Evolutionary conservation across 2,797 vertebrate genomes (phyloP), one percentile per base, ranked within the genome.

Genomic region (Carapus acus): DNA sequence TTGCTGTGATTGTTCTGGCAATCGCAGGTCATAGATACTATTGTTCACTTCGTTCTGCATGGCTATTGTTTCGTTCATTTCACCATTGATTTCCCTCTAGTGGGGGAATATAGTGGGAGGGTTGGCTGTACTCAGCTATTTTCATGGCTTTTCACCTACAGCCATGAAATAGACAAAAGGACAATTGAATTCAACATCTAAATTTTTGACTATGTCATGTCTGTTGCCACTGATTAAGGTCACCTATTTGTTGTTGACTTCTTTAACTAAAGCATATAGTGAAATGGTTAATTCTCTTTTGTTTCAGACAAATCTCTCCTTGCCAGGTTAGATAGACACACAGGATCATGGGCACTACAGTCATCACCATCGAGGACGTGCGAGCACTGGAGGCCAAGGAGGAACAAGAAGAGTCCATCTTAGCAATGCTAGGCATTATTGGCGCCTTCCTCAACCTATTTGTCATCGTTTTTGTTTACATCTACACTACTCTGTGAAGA

Each of bases 381-480:
- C 88, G 68, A 69, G 88, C 74, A 48, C 85, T 88, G 78, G 91
- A 93, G 75, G 87, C 88, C 65, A 94, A 93, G 80, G 92, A 94
- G 73, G 92, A 96, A 79, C 90, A 91, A 77, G 91, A 94, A 73
- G 92, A 94, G 78, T 93, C 91, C 73, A 86, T 93, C 73, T 83
- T 94, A 84, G 92, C 91, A 55, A 69, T 92, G 80, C 81, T 94
- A 54, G 92, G 92, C 53, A 93, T 96, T 73, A 80, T 90, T 49
- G 91, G 92, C 74, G 96, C 89, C 47, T 89, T 94, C 73, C 87
- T 94, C 16, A 94, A 94, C 82, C 88, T 95, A 47, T 92, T 93
- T 60, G 92, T 94, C 58, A 93, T 92, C 2, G 85, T 94, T 69
- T 94, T 92, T 74, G 90, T 93, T 61, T 94, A 93, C 71, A 90